Percentiles rank a stretch among this genome's conserved stretches.
phyloP scores from a whole-genome alignment of 2,113 vertebrate species.

The Dasyurus viverrinus region DNA sequence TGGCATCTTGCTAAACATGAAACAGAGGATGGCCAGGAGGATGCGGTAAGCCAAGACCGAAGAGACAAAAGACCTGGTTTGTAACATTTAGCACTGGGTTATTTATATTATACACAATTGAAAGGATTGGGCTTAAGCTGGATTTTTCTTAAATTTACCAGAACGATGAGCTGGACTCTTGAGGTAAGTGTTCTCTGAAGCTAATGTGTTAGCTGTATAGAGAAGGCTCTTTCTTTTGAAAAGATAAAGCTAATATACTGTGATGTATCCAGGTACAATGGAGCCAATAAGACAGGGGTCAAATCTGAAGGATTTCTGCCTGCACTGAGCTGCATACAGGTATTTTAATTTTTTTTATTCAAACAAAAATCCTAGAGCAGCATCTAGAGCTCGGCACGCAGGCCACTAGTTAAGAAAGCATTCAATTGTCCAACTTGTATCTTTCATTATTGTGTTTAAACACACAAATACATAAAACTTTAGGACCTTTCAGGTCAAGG shows the following conservation, averaged over 20 bases:
- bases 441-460: slow-evolving; percentile 85
- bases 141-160: slow-evolving; percentile 87
- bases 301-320: slow-evolving; percentile 85
- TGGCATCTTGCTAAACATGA: slow-evolving; percentile 80
- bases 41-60: slow-evolving; percentile 63
- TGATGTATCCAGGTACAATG: slow-evolving; percentile 79
- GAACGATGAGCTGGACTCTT: slow-evolving; percentile 86
- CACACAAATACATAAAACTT: slow-evolving; percentile 71
- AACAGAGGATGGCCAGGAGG: slow-evolving; percentile 79
- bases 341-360: slow-evolving; percentile 81
- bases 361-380: slow-evolving; percentile 76
- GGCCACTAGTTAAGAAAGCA: slow-evolving; percentile 70
- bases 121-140: slow-evolving; percentile 83
- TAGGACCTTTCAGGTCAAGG: slow-evolving; percentile 87
- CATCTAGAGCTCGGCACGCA: slow-evolving; percentile 42
- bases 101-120: slow-evolving; percentile 80
- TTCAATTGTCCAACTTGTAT: slow-evolving; percentile 82
- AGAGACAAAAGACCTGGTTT: slow-evolving; percentile 76
- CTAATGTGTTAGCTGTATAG: slow-evolving; percentile 83
- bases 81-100: slow-evolving; percentile 79
- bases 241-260: slow-evolving; percentile 82
- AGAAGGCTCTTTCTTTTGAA: slow-evolving; percentile 80
- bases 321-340: slow-evolving; percentile 71
- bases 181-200: slow-evolving; percentile 87
- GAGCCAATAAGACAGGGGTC: slow-evolving; percentile 83